Evolutionary conservation across 2,888 invertebrate species (phyloP).

Genomic region (Caenorhabditis macrosperma): DNA sequence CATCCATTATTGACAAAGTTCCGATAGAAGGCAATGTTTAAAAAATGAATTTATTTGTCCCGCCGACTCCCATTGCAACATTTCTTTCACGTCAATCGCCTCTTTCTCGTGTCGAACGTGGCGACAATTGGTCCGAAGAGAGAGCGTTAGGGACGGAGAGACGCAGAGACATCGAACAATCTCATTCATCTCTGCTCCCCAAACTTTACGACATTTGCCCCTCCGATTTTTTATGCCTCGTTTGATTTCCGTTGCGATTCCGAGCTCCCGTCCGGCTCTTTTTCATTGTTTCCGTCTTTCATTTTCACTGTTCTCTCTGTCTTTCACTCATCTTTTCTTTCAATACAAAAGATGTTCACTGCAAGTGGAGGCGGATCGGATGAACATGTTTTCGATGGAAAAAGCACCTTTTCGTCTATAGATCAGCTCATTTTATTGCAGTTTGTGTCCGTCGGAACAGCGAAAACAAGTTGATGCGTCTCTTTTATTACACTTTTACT

Average conservation of each 20-base stretch:
- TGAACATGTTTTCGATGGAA: slow-evolving; percentile 36
- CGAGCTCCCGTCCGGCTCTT: not conserved
- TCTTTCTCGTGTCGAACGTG: slow-evolving; percentile 44
- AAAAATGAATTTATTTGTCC: slow-evolving; percentile 21
- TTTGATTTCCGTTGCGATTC: slow-evolving; percentile 30
- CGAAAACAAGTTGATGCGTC: slow-evolving; percentile 12
- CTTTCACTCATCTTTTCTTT: not conserved
- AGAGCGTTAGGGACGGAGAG: slow-evolving; percentile 16
- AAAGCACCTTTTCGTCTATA: not conserved
- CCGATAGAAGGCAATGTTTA: slow-evolving; percentile 6
- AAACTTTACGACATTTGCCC: slow-evolving; percentile 55
- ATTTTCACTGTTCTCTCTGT: not conserved
- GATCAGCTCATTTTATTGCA: slow-evolving; percentile 28
- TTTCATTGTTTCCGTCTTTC: not conserved
- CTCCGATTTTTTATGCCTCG: slow-evolving; percentile 40
- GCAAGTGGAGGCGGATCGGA: not conserved
- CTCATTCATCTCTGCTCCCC: slow-evolving; percentile 55
- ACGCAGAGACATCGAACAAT: slow-evolving; percentile 32
- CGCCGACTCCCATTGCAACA: not conserved
- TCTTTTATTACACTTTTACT: slow-evolving; percentile 1
- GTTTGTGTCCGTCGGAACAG: not conserved
- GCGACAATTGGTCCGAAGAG: slow-evolving; percentile 34
- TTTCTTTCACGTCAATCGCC: slow-evolving; percentile 6
- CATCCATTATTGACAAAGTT: slow-evolving; percentile 37
- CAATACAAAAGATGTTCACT: not conserved